Evolutionary conservation across 2,797 vertebrate species (phyloP).

Genomic region (Malurus splendens): DNA sequence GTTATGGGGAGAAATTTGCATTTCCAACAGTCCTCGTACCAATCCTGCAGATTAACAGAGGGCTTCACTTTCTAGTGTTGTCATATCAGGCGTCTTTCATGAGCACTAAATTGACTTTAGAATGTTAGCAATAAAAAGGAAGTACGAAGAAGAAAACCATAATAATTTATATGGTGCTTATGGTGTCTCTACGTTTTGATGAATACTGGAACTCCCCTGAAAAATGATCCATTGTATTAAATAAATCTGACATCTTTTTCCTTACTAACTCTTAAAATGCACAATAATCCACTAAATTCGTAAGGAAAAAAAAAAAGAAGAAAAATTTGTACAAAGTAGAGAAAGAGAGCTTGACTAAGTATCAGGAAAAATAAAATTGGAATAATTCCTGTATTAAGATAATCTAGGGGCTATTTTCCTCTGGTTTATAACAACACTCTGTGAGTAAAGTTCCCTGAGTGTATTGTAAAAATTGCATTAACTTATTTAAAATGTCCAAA

Average conservation of each 20-base stretch:
- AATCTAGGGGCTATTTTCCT: slow-evolving; percentile 41
- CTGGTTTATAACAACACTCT: slow-evolving; percentile 35
- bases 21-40: background rate
- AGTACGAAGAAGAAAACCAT: slow-evolving; percentile 38
- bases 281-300: background rate
- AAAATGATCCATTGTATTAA: slow-evolving; percentile 27
- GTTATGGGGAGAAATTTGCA: background rate
- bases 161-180: slow-evolving; percentile 50
- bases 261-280: background rate
- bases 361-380: background rate
- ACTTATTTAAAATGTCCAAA: slow-evolving; percentile 62
- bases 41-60: background rate
- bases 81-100: slow-evolving; percentile 11
- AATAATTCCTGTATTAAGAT: slow-evolving; percentile 24
- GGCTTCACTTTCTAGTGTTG: background rate
- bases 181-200: slow-evolving; percentile 37
- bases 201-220: slow-evolving; percentile 24
- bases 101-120: slow-evolving; percentile 37
- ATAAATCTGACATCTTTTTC: slow-evolving; percentile 16
- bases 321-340: background rate
- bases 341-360: background rate
- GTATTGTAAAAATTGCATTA: slow-evolving; percentile 55
- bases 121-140: slow-evolving; percentile 52
- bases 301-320: background rate
- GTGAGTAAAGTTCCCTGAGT: slow-evolving; percentile 43